Evolutionary conservation across 2,113 vertebrate genomes (phyloP), one percentile per base, ranked within the genome.

Genomic region (Sorex fumeus): DNA sequence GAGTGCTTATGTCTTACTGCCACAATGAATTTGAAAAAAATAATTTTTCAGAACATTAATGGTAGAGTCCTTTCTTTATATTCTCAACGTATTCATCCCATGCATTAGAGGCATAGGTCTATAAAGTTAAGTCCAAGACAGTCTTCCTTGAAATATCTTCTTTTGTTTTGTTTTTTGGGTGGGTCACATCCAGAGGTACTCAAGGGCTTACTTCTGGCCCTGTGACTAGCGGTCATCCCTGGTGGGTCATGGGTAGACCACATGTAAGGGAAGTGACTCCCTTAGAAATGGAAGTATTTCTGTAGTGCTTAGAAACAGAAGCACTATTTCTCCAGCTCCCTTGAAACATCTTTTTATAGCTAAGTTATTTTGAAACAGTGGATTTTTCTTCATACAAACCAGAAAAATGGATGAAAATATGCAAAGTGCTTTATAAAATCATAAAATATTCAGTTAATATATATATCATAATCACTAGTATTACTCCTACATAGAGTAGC

Each of bases 401-500:
- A 77, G 34, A 92, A 85, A 93, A 91, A 87, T 62, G 27, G 53
- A 15, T 71, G 84, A 90, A 93, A 53, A 47, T 27, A 94, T 74
- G 36, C 30, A 69, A 40, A 74, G 28, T 76, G 47, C 10, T 57
- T 80, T 81, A 84, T 57, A 84, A 76, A 86, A 90, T 43, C 21
- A 60, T 18, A 90, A 74, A 87, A 57, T 86, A 84, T 8, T 66
- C 76, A 50, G 66, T 28, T 76, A 84, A 79, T n/a, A 84, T 10
- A 47, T 3, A 18, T 69, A 30, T 76, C 36, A 25, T 89, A 64
- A 91, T 78, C 91, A 6, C 45, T 72, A 75, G 43, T 80, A 92
- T 40, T 82, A 36, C 2, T 91, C 43, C 40, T 53, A 84, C 6
- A 76, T 60, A 84, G 43, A 87, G 8, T 84, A 93, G 28, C 18